Conservation (phyloP, 1,140 invertebrate species). For the Papilio xuthus region DNA sequence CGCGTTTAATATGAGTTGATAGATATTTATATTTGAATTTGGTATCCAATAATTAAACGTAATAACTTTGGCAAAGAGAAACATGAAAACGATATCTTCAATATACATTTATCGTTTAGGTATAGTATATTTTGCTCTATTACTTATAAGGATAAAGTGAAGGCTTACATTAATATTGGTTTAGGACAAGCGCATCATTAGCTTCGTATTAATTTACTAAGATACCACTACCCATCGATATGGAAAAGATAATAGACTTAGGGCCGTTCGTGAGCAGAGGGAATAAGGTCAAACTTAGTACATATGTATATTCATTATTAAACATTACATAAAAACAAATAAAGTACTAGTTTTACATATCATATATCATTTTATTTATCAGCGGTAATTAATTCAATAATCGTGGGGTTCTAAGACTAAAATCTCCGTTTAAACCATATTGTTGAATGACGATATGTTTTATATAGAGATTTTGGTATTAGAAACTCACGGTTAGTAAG, state of each 20-base stretch:
- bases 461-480: too few relatives aligned
- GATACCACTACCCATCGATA: constrained; percentile 5
- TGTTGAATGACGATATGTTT: too few relatives aligned
- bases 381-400: too few relatives aligned
- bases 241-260: neutral
- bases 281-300: neutral
- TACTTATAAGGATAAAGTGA: neutral
- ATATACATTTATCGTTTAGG: neutral
- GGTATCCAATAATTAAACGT: too few relatives aligned
- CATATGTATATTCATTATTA: neutral
- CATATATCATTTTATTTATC: too few relatives aligned
- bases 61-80: neutral
- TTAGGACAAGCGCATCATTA: constrained; percentile 22
- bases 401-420: too few relatives aligned
- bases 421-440: too few relatives aligned
- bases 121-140: neutral
- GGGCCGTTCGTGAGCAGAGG: neutral
- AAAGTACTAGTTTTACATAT: too few relatives aligned
- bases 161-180: constrained; percentile 17
- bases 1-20: neutral
- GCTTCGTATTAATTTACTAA: constrained; percentile 17
- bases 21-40: neutral
- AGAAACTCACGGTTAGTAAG: too few relatives aligned
- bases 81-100: neutral
- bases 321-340: too few relatives aligned